Conservation (phyloP, 2,113 vertebrate species). For the Tyto alba region DNA sequence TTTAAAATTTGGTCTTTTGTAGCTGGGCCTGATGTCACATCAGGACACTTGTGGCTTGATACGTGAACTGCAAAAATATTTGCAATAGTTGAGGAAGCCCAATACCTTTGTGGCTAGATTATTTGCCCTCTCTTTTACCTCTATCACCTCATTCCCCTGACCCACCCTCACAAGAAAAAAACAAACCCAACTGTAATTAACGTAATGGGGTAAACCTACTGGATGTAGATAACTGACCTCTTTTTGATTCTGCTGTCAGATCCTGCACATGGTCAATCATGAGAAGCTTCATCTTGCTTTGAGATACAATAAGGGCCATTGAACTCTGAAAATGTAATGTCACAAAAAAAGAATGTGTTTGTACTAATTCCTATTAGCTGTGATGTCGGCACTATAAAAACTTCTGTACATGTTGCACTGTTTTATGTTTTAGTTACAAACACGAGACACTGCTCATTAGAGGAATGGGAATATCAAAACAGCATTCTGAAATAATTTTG, state of each 20-base stretch:
- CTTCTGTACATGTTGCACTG: background rate
- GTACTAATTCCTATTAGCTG: background rate
- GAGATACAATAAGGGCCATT: slow-evolving; percentile 31
- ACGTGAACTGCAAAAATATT: background rate
- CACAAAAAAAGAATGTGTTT: slow-evolving; percentile 46
- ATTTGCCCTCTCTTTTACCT: background rate
- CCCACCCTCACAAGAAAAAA: background rate
- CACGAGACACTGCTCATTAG: background rate
- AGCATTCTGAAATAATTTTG: slow-evolving; percentile 11
- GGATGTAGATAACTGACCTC: background rate
- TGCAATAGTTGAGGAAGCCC: background rate
- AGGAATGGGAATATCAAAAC: background rate
- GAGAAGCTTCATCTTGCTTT: slow-evolving; percentile 25
- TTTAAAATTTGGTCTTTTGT: background rate
- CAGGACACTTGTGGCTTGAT: background rate
- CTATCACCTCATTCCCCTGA: background rate
- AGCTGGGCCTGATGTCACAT: no score
- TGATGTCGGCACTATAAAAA: background rate
- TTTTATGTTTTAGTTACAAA: background rate
- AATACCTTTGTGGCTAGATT: background rate
- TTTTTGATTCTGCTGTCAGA: slow-evolving; percentile 21
- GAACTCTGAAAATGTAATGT: slow-evolving; percentile 45
- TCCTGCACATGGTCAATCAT: slow-evolving; percentile 20
- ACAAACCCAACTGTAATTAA: background rate
- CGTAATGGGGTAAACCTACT: background rate